Base-by-base conservation (phyloP, 53 echinoderm and acorn worm genomes). In the Antedon mediterranea region DNA sequence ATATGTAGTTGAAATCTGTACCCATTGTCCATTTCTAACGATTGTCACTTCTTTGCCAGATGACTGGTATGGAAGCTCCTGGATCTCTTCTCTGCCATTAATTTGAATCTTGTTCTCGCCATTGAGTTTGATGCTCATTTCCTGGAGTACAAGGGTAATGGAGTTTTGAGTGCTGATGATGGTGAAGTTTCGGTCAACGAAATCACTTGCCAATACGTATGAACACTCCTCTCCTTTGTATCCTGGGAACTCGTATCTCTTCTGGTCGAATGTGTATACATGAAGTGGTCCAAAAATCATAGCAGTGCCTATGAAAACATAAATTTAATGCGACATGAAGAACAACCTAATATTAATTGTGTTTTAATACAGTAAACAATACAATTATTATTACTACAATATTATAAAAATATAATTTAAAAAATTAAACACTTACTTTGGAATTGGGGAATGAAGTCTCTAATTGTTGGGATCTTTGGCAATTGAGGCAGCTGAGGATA, bases 141-240 rank as follows among this genome's bases (percentile, higher is more conserved):
- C 83, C 82, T 82, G 83, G 71, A 87, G 75, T 75, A 90, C 72
- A 13, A 88, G 80, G 43, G 90, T 86, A 75, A 87, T 78, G 41
- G 81, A 78, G 7, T 84, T 14, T 77, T 90, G 83, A 78, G 84
- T 82, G 72, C 74, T 76, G 76, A 98, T 75, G 31, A 98, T 83
- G 75, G 90, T 92, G 88, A 97, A 97, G 88, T 97, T 97, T 30
- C 88, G 81, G 77, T 97, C 92, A 6, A 97, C 78, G 43, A 85
- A 97, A 86, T 97, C 98, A 42, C 86, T 88, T 31, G 98, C 98
- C 77, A 97, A 72, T 28, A 97, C 75, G 78, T 97, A 97, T 30
- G 92, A 88, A 76, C 90, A 93, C 13, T 78, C 75, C 0, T 71
- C 76, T 42, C 80, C 57, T 71, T 32, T 41, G 78, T 88, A 98